Base-by-base conservation (phyloP, 2,113 vertebrate species). In the Macquaria ambigua region DNA sequence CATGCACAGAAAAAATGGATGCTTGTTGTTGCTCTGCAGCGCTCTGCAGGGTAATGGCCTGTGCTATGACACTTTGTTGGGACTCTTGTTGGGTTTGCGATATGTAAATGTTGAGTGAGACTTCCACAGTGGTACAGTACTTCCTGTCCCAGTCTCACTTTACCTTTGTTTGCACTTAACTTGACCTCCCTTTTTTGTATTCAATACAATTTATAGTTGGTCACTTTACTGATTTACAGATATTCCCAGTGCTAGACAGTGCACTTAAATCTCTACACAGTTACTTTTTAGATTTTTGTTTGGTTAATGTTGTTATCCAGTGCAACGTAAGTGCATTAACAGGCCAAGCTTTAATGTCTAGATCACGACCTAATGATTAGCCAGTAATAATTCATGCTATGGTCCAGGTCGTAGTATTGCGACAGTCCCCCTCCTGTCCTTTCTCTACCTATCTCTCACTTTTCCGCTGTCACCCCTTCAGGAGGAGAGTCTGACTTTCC, bases 401-500 rank as follows among this genome's bases (percentile, higher is more conserved):
- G 31, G 18, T 72, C 50, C 31, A 21, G 28, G 4, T 43, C 4
- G 16, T n/a, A 39, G 63, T 55, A 20, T 25, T 52, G 14, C 21
- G 15, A 8, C 11, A 46, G 34, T 56, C 18, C 11, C 31, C 37
- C 23, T 72, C 21, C 39, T n/a, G 23, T 53, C n/a, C 31, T 67
- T 37, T 64, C 9, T 82, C 1, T 63, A 12, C 82, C 6, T 72
- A 21, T n/a, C 14, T 14, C 34, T 74, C 25, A 18, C 18, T 66
- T 79, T 59, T 62, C 20, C 4, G n/a, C 69, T 15, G n/a, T 55
- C 55, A 15, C 23, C 48, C 0, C 39, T 73, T 43, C 87, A 98
- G 97, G 96, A 97, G 46, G 96, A 98, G 83, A 96, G 96, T 84
- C 91, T 97, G 85, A 95, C 94, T 11, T 96, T 95, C 87, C 95